Percentiles rank a stretch among this genome's conserved stretches.
These are phyloP conservation scores for Selenia dentaria DNA, from an alignment of 2,888 invertebrate species.

Conservation along the genomic window DNA sequence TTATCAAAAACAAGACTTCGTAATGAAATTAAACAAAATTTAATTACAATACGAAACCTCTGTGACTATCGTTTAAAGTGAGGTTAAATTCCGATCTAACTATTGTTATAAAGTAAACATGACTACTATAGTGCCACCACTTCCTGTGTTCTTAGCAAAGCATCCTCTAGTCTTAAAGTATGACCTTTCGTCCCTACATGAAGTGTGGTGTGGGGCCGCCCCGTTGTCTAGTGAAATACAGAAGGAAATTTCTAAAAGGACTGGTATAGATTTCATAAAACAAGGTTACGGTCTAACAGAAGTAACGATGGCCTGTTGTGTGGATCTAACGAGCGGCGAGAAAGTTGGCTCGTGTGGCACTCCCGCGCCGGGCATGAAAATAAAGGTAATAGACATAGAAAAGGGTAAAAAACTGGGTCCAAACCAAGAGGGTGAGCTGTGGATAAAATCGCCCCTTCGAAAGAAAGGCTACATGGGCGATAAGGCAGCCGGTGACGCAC, in stretches of 20 bases:
- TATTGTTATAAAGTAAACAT: conserved; percentile 88
- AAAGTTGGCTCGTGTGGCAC: conserved; percentile 88
- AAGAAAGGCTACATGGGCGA: conserved; percentile 95
- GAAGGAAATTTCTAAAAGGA: conserved; percentile 80
- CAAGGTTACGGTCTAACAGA: conserved; percentile 94
- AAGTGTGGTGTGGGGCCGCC: conserved; percentile 92
- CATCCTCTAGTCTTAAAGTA: conserved; percentile 90
- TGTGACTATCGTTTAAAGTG: too few relatives aligned
- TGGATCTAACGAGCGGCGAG: conserved; percentile 62
- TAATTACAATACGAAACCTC: too few relatives aligned
- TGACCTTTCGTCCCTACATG: conserved; percentile 89
- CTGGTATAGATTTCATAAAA: conserved; percentile 81
- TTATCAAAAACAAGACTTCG: too few relatives aligned
- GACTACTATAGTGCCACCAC: conserved; percentile 91
- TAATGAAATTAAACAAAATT: too few relatives aligned
- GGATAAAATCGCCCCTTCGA: conserved; percentile 91
- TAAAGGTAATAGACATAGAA: conserved; percentile 86
- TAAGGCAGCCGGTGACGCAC: conserved; percentile 84
- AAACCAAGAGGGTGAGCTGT: conserved; percentile 91
- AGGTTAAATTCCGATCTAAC: too few relatives aligned
- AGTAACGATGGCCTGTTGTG: conserved; percentile 86
- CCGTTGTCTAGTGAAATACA: conserved; percentile 90
- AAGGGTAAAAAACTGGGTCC: conserved; percentile 86
- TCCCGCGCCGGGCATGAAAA: conserved; percentile 87
- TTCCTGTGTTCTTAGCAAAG: conserved; percentile 93